Percentiles rank a stretch among this genome's conserved stretches.
These are phyloP conservation scores for Galaxea fascicularis DNA, from an alignment of 92 coral and sea anemone species.

Conservation along the genomic window DNA sequence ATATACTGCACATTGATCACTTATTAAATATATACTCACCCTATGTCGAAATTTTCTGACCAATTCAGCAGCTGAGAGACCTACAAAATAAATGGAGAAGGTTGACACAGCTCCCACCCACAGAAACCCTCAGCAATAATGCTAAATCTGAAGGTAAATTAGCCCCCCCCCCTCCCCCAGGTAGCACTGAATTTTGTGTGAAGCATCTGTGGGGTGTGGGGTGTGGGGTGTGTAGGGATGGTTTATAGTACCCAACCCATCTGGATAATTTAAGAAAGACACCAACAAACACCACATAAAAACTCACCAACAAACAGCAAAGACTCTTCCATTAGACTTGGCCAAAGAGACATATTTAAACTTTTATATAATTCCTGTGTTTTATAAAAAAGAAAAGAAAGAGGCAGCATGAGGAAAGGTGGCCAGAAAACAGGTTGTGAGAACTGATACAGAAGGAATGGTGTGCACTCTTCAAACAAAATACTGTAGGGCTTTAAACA, in stretches of 20 bases:
- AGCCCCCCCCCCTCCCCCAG: too few species aligned
- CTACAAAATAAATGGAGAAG: constrained; percentile 29
- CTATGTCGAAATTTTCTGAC: constrained; percentile 74
- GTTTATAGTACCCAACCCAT: too few species aligned
- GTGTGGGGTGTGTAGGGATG: not conserved
- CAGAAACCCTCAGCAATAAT: not conserved
- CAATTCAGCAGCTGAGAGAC: constrained; percentile 69
- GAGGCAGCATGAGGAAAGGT: not conserved
- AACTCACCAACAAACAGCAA: constrained; percentile 78
- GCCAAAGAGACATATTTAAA: constrained; percentile 74
- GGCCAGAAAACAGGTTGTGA: not conserved
- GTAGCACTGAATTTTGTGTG: too few species aligned
- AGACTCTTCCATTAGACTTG: constrained; percentile 71
- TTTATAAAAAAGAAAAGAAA: not conserved
- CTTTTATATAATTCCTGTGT: constrained; percentile 76
- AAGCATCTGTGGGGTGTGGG: too few species aligned
- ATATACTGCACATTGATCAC: not conserved
- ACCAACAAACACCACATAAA: not conserved
- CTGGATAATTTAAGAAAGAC: too few species aligned
- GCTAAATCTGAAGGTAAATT: too few species aligned
- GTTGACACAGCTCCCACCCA: not conserved
- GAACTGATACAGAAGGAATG: not conserved
- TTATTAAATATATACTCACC: constrained; percentile 56
- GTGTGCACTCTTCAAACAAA: too few species aligned
- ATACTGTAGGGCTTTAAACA: too few species aligned